Evolutionary conservation across 2,797 vertebrate species (phyloP).

Genomic region (Microctenopoma lineatum): DNA sequence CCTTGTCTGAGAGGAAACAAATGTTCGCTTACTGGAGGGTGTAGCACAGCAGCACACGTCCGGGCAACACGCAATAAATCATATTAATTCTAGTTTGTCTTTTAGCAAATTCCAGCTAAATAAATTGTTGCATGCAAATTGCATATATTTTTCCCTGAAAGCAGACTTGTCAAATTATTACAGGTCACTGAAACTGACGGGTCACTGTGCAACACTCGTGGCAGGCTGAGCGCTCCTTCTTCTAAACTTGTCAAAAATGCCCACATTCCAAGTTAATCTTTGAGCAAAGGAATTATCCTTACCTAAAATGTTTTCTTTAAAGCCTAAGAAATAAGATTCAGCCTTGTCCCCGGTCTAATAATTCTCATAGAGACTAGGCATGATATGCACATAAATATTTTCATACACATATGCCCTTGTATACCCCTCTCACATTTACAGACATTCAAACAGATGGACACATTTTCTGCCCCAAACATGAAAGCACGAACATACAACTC

Average conservation of each 20-base stretch:
- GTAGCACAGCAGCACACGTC: slow-evolving; percentile 1
- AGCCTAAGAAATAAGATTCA: neutral
- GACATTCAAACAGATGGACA: slow-evolving; percentile 29
- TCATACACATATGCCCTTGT: slow-evolving; percentile 18
- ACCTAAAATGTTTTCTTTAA: neutral
- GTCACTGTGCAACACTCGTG: neutral
- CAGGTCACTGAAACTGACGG: slow-evolving; percentile 3
- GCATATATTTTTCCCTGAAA: neutral
- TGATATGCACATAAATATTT: slow-evolving; percentile 1
- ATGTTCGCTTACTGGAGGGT: neutral
- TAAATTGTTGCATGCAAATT: neutral
- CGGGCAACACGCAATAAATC: slow-evolving; percentile 3
- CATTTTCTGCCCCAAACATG: slow-evolving; percentile 23
- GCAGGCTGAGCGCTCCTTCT: neutral
- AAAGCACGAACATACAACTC: slow-evolving; percentile 22
- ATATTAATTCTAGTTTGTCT: neutral
- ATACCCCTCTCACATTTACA: slow-evolving; percentile 11
- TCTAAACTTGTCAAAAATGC: slow-evolving; percentile 15
- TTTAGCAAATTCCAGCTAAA: slow-evolving; percentile 6
- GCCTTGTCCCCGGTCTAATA: neutral
- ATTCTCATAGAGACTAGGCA: neutral
- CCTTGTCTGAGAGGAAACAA: slow-evolving; percentile 11
- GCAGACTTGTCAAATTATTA: neutral
- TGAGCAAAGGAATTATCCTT: neutral
- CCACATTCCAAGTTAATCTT: slow-evolving; percentile 1